These are phyloP conservation scores for Neogobius melanostomus DNA, from an alignment of 2,113 vertebrate species.

Conservation along the genomic window DNA sequence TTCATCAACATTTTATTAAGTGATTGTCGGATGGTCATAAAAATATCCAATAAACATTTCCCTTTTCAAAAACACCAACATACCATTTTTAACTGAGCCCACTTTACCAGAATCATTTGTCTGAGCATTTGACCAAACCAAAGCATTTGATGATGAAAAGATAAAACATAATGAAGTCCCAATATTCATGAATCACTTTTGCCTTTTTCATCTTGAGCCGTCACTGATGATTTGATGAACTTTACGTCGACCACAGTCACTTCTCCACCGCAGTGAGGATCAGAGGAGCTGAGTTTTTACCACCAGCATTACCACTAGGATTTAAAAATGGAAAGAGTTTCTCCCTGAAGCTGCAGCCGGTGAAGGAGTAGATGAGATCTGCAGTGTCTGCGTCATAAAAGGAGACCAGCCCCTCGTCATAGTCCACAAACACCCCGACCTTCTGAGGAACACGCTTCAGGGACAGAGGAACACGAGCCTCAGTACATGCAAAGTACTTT, in stretches of 20 bases:
- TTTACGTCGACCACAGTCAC: neutral
- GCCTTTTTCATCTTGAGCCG: too few species aligned
- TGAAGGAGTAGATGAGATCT: conserved; percentile 9
- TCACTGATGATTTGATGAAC: too few species aligned
- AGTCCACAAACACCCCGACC: conserved; percentile 4
- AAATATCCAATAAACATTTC: too few species aligned
- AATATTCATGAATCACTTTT: too few species aligned
- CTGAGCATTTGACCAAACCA: too few species aligned
- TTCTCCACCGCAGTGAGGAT: neutral
- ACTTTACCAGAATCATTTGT: too few species aligned
- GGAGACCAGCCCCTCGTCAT: neutral
- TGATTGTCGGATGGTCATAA: too few species aligned
- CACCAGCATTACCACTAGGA: neutral
- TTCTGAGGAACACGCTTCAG: conserved; percentile 2
- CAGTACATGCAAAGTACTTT: neutral
- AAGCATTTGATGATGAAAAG: too few species aligned
- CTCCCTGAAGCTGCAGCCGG: neutral
- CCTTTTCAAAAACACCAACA: too few species aligned
- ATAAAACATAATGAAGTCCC: too few species aligned
- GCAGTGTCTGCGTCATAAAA: neutral
- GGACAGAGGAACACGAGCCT: neutral
- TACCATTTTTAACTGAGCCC: too few species aligned
- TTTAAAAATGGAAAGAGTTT: conserved; percentile 5
- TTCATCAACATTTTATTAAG: too few species aligned
- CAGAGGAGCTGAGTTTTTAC: neutral